Evolutionary conservation across 2,797 vertebrate species (phyloP).

Genomic region (Gymnocypris eckloni): DNA sequence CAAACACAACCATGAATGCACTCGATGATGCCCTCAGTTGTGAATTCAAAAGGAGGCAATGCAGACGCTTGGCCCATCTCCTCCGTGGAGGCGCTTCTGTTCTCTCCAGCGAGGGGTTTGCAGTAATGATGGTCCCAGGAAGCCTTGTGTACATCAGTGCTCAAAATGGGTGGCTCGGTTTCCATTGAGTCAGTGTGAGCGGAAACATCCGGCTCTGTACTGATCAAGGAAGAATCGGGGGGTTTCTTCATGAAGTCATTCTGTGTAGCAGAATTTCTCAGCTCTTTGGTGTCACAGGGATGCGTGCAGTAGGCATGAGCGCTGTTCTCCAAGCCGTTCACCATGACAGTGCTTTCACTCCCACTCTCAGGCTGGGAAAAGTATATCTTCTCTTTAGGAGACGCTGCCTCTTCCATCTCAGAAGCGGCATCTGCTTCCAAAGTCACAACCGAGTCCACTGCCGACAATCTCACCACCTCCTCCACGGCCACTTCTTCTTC

Average conservation of each 20-base stretch:
- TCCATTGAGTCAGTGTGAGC: slow-evolving; percentile 61
- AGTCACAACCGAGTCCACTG: background rate
- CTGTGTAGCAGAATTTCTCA: background rate
- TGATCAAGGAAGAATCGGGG: background rate
- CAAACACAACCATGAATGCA: slow-evolving; percentile 73
- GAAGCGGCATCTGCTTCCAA: slow-evolving; percentile 18
- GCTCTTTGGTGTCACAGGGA: slow-evolving; percentile 38
- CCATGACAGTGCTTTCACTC: background rate
- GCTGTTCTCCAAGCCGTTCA: slow-evolving; percentile 17
- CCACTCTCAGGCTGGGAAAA: slow-evolving; percentile 1
- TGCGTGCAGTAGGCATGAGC: background rate
- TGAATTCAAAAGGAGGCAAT: slow-evolving; percentile 74
- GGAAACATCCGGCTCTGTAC: background rate
- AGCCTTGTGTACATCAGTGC: slow-evolving; percentile 50
- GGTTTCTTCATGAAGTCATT: slow-evolving; percentile 27
- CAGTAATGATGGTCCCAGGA: slow-evolving; percentile 94
- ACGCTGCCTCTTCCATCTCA: slow-evolving; percentile 35
- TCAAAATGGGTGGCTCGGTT: slow-evolving; percentile 52
- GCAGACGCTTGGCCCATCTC: slow-evolving; percentile 27
- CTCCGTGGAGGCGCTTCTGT: background rate
- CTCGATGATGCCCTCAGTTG: slow-evolving; percentile 73
- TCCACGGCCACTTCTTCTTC: slow-evolving; percentile 35
- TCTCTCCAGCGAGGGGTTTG: slow-evolving; percentile 73
- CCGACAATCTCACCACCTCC: slow-evolving; percentile 8
- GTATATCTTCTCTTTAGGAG: background rate